Conservation (phyloP, 2,113 vertebrate genomes). For the Hepsetus odoe region DNA sequence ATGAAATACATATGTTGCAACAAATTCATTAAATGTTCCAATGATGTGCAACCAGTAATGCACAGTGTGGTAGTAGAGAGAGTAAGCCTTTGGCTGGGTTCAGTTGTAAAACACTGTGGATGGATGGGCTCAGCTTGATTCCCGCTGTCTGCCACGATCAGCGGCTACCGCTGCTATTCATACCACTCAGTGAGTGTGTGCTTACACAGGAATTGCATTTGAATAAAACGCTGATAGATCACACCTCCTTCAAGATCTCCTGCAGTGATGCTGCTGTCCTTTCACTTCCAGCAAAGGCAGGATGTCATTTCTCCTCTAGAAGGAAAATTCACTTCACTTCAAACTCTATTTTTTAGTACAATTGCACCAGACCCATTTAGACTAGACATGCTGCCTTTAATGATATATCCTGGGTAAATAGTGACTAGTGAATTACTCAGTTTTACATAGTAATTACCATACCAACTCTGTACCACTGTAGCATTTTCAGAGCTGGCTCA, state of each 20-base stretch:
- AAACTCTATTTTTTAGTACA: neutral
- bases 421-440: too few relatives aligned
- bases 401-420: too few relatives aligned
- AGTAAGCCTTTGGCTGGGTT: neutral
- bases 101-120: conserved; percentile 22
- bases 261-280: neutral
- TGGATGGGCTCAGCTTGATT: conserved; percentile 1
- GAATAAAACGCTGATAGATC: conserved; percentile 36
- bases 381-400: neutral
- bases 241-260: conserved; percentile 4
- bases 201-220: conserved; percentile 41
- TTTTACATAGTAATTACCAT: too few relatives aligned
- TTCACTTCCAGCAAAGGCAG: conserved; percentile 3
- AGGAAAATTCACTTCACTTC: neutral
- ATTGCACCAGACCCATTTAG: neutral
- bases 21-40: neutral
- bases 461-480: too few relatives aligned
- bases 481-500: too few relatives aligned
- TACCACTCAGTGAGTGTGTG: conserved; percentile 12
- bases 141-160: neutral
- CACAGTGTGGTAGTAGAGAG: neutral
- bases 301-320: conserved; percentile 19
- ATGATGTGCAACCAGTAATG: neutral
- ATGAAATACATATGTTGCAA: neutral
- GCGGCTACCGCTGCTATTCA: conserved; percentile 27